Conservation (phyloP, 2,113 vertebrate species). For the Beaufortia kweichowensis region DNA sequence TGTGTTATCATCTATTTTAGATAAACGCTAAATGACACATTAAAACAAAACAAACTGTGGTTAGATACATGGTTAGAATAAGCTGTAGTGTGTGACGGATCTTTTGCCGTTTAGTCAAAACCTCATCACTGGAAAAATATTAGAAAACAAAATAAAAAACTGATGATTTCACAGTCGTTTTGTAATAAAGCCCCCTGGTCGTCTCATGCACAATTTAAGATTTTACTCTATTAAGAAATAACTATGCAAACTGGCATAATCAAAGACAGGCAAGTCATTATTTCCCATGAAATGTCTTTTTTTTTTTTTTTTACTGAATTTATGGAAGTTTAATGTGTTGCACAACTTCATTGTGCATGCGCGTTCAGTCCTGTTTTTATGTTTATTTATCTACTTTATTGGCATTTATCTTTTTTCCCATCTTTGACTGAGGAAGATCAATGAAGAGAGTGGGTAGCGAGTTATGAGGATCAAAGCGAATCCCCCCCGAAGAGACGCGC, state of each 20-base stretch:
- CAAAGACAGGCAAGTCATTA: neutral
- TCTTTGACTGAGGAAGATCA: constrained; percentile 54
- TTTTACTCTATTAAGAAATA: neutral
- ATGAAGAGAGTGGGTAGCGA: constrained; percentile 52
- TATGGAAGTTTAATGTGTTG: too few relatives aligned
- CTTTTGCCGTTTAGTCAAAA: too few relatives aligned
- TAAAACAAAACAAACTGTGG: too few relatives aligned
- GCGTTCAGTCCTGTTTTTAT: neutral
- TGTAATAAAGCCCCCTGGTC: neutral
- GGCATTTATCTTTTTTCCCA: constrained; percentile 44
- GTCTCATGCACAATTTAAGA: neutral
- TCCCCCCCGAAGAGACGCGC: constrained; percentile 49
- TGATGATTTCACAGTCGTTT: too few relatives aligned
- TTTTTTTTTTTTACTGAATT: neutral
- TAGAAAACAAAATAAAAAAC: too few relatives aligned
- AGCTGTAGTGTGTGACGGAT: too few relatives aligned
- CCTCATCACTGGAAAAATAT: too few relatives aligned
- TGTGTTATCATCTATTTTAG: too few relatives aligned
- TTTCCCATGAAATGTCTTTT: neutral
- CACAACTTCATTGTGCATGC: constrained; percentile 1
- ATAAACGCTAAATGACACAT: too few relatives aligned
- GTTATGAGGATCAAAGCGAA: constrained; percentile 61
- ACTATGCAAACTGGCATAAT: neutral
- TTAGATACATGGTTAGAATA: too few relatives aligned
- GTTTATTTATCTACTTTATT: constrained; percentile 28